phyloP scores from a whole-genome alignment of 1,140 invertebrate genomes.

The Sweltsa coloradensis region DNA sequence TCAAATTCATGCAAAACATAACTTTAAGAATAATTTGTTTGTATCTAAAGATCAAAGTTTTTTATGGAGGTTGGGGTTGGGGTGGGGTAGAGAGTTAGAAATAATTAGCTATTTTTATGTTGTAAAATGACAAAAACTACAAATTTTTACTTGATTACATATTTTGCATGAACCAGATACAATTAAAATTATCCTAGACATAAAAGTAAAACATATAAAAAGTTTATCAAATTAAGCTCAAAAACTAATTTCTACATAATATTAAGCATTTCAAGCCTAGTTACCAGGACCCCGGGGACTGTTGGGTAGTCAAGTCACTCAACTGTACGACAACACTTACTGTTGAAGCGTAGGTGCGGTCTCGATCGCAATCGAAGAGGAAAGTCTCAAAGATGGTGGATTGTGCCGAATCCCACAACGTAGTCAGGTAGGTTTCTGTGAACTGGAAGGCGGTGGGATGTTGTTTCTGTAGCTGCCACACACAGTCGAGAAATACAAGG shows the following conservation, averaged over 20 bases:
- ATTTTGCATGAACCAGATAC: too few relatives aligned
- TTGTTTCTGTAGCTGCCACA: conserved; percentile 82
- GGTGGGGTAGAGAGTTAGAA: too few relatives aligned
- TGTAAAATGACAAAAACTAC: too few relatives aligned
- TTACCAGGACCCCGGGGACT: background rate
- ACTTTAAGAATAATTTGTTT: too few relatives aligned
- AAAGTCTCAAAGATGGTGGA: conserved; percentile 86
- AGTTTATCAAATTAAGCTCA: conserved; percentile 3
- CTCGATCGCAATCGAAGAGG: conserved; percentile 73
- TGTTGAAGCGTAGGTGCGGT: conserved; percentile 42
- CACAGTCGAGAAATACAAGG: conserved; percentile 83
- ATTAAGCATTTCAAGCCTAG: background rate
- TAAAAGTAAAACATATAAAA: too few relatives aligned
- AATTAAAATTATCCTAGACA: too few relatives aligned
- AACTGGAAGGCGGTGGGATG: conserved; percentile 83
- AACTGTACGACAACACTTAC: too few relatives aligned
- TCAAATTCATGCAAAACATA: too few relatives aligned
- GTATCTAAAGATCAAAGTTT: too few relatives aligned
- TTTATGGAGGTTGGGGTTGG: too few relatives aligned
- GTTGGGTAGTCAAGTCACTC: background rate
- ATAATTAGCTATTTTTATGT: too few relatives aligned
- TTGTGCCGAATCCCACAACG: conserved; percentile 78
- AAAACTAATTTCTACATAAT: background rate
- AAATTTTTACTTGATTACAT: too few relatives aligned
- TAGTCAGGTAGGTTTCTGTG: conserved; percentile 83